These are phyloP conservation scores for Colletes gigas DNA, from an alignment of 1,140 invertebrate species.

Conservation along the genomic window DNA sequence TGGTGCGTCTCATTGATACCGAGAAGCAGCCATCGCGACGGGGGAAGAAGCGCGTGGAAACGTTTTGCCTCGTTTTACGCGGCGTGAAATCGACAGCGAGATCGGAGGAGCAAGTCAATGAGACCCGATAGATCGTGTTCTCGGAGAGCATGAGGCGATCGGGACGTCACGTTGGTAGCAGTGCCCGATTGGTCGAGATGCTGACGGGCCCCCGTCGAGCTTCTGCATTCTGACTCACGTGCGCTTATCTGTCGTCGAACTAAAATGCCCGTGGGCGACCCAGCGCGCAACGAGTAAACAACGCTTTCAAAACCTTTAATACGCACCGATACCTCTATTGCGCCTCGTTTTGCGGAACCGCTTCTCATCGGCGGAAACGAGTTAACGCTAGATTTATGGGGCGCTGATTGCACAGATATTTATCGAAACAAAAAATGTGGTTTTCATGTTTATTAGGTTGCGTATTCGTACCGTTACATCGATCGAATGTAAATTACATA, in stretches of 20 bases:
- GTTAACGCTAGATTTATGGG: too few species aligned
- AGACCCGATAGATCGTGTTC: slow-evolving; percentile 15
- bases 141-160: slow-evolving; percentile 20
- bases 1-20: slow-evolving; percentile 2
- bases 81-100: slow-evolving; percentile 7
- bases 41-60: neutral
- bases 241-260: slow-evolving; percentile 41
- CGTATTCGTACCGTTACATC: too few species aligned
- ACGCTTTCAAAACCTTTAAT: neutral
- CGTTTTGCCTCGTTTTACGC: neutral
- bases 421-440: too few species aligned
- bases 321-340: neutral
- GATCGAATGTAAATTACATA: too few species aligned
- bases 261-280: slow-evolving; percentile 36
- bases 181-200: slow-evolving; percentile 50
- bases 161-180: slow-evolving; percentile 34
- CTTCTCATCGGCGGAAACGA: too few species aligned
- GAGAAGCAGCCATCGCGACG: neutral
- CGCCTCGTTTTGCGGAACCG: too few species aligned
- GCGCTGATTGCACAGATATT: too few species aligned
- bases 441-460: too few species aligned
- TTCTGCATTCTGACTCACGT: slow-evolving; percentile 52
- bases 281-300: neutral
- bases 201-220: slow-evolving; percentile 59
- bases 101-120: slow-evolving; percentile 25